Base-by-base conservation (phyloP, 1,140 invertebrate species). In the Danaus melanippus region DNA sequence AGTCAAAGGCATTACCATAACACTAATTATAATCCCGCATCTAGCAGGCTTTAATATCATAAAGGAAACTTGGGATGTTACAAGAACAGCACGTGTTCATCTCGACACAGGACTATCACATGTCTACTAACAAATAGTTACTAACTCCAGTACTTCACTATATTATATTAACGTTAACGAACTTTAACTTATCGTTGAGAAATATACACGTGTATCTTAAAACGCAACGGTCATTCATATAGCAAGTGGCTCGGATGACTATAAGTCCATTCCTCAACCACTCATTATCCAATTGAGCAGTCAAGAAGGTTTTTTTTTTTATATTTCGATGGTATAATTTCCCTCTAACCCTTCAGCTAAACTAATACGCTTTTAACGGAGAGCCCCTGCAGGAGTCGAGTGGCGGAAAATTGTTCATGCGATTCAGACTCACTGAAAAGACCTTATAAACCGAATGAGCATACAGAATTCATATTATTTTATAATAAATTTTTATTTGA, bases 381-480 rank as follows among this genome's bases (percentile, higher is more conserved):
- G 57, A 53, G 52, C 46, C 47, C 17, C 57, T 59, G 47, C 51
- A 54, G 47, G 43, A 54, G 42, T 50, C 43, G 52, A 59, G 57
- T 54, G 52, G 57, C 57, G 57, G 54, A 54, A 59, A 59, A 59
- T 59, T 59, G 57, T 49, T 59, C 57, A 59, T 54, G 50, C 57
- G 42, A 49, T 47, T 44, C 46, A n/a, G n/a, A 53, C 15, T 15
- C 15, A 53, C 46, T 59, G 43, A 56, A 56, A 54, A 47, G 46
- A 21, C 45, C 57, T 53, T 59, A 50, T 46, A 53, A 54, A 54
- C 21, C 43, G 41, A 53, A 53, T 44, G 51, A 52, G 51, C 57
- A 3, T n/a, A n/a, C n/a, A n/a, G n/a, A n/a, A 32, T 32, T 32
- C 21, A 32, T 32, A 32, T 32, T 32, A 32, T 32, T 32, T 32